Evolutionary conservation across 1,140 invertebrate species (phyloP).

Genomic region (Musca vetustissima): DNA sequence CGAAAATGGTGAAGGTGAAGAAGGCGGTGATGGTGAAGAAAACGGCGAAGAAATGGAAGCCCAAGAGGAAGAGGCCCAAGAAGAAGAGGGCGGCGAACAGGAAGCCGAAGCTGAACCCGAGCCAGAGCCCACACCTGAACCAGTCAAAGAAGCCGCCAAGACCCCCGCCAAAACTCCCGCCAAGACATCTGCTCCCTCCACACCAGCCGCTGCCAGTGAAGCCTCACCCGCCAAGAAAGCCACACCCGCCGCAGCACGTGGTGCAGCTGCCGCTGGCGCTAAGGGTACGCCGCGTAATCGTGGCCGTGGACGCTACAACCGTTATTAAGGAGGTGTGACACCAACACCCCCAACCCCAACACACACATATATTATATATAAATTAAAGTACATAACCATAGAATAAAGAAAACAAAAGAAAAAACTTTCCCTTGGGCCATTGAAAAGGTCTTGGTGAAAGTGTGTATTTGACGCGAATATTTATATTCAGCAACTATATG

Average conservation of each 20-base stretch:
- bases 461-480: constrained; percentile 22
- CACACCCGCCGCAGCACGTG: constrained; percentile 34
- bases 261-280: constrained; percentile 33
- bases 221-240: constrained; percentile 44
- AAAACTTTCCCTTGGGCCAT: constrained; percentile 7
- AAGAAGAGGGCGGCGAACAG: constrained; percentile 29
- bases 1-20: constrained; percentile 35
- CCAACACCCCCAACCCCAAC: not conserved
- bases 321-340: constrained; percentile 38
- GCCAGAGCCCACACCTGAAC: constrained; percentile 36
- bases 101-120: constrained; percentile 34
- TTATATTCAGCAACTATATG: constrained; percentile 24
- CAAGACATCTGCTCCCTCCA: constrained; percentile 26
- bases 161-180: constrained; percentile 30
- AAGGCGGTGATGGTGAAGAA: constrained; percentile 29
- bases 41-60: constrained; percentile 29
- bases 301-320: constrained; percentile 50
- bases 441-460: constrained; percentile 3
- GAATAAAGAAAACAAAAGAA: not conserved
- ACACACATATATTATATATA: not conserved
- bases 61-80: constrained; percentile 32
- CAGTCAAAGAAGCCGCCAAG: constrained; percentile 25
- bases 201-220: constrained; percentile 28
- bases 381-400: not conserved
- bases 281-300: constrained; percentile 48